Evolutionary conservation across 2,797 vertebrate species (phyloP).

Genomic region (Linurgus olivaceus): DNA sequence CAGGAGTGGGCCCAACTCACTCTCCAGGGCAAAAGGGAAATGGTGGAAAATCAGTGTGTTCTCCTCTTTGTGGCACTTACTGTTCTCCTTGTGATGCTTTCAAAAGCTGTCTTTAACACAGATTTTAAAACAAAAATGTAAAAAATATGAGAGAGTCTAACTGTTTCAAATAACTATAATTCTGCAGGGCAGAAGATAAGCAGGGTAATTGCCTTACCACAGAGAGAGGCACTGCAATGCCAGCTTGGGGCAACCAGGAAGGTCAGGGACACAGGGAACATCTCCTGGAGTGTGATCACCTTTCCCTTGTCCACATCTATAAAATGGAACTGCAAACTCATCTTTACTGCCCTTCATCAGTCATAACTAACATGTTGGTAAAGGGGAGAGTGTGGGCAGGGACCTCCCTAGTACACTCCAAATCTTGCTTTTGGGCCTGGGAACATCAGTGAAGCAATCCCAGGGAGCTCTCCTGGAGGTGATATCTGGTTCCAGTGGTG

Average conservation of each 20-base stretch:
- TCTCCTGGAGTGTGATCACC: background rate
- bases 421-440: background rate
- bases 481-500: rapidly evolving
- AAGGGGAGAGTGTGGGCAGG: background rate
- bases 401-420: background rate
- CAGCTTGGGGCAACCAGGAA: background rate
- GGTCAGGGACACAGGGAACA: background rate
- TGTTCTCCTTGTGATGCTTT: background rate
- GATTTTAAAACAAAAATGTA: background rate
- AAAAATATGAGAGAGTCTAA: too few relatives aligned
- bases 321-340: background rate
- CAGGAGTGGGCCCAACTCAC: rapidly evolving
- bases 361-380: background rate
- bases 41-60: background rate
- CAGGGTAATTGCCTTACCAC: background rate
- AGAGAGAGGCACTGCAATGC: background rate
- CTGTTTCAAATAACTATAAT: background rate
- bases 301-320: background rate
- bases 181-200: background rate
- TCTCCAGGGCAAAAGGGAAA: background rate
- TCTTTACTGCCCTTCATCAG: background rate
- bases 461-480: rapidly evolving
- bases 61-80: background rate
- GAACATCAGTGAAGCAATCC: background rate
- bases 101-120: background rate